phyloP scores from a whole-genome alignment of 2,888 invertebrate species.

The Xanthia togata region DNA sequence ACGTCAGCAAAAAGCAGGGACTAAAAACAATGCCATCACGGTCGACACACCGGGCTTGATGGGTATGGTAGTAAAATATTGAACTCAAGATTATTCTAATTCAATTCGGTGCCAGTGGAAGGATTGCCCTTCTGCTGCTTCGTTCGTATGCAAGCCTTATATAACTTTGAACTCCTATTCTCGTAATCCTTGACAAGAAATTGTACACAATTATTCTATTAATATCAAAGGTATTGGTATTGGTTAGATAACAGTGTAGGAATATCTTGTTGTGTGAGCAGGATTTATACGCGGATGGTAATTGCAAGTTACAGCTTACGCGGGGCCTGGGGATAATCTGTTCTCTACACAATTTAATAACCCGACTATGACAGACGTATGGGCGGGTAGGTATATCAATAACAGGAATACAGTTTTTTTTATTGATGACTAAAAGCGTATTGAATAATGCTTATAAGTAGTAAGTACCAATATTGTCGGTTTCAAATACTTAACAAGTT shows the following conservation, averaged over 20 bases:
- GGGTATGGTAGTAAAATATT: background rate
- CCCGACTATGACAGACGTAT: conserved; percentile 16
- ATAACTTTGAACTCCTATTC: background rate
- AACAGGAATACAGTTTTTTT: background rate
- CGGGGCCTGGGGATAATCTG: conserved; percentile 39
- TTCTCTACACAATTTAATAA: conserved; percentile 48
- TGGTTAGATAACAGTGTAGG: conserved; percentile 14
- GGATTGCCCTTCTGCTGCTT: background rate
- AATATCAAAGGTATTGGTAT: conserved; percentile 23
- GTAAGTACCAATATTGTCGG: background rate
- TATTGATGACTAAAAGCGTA: background rate
- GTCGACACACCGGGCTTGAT: background rate
- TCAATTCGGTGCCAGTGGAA: background rate
- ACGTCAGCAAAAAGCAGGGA: background rate
- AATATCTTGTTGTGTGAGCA: conserved; percentile 27
- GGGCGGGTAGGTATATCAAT: background rate
- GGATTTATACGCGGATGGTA: conserved; percentile 40
- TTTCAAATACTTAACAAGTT: background rate
- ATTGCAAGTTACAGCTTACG: conserved; percentile 56
- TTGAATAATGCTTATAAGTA: background rate
- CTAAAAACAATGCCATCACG: background rate
- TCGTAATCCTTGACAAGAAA: background rate
- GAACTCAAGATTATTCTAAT: background rate
- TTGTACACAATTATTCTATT: conserved; percentile 20
- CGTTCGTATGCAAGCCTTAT: background rate